Evolutionary conservation across 2,888 invertebrate genomes (phyloP), one percentile per base, ranked within the genome.

Genomic region (Helleia helle): DNA sequence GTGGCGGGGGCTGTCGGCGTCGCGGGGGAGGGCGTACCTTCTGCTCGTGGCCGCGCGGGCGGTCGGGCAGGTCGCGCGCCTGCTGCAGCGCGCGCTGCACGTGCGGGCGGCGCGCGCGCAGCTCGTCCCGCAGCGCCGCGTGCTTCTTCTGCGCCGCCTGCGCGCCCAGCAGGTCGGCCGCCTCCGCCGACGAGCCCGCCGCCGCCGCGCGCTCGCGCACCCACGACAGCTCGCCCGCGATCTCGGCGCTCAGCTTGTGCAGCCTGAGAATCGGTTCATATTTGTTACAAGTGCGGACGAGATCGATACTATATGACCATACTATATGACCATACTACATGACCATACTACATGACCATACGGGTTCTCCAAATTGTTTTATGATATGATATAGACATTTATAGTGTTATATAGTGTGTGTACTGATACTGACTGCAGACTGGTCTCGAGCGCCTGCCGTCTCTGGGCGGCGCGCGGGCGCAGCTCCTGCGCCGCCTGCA

Each of bases 121-220:
- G 91, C 84, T 98, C 99, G 0, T 93, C 92, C 56, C 93, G 92
- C 46, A 99, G 83, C 77, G 99, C 97, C 73, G 91, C 94, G 72
- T 98, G 97, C 66, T 97, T 97, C 83, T 97, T 98, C 65, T 92
- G 87, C 9, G 93, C 94, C 47, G 97, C 92, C 67, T 97, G 96
- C 0, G 97, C 96, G 58, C 97, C 96, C 60, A 96, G 93, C 27
- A 99, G 84, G 72, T 94, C 97, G 40, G 92, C 90, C 0, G 96
- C 96, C 14, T 93, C 36, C 1, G 40, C 41, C 0, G 42, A 14
- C 3, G 49, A 44, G 7, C 44, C 36, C 0, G 95, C 96, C 0
- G 92, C 88, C 0, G 94, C 93, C 51, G 91, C 71, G 46, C 96
- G 94, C 70, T 98, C 98, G 26, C 91, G 90, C 50, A 99, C 93